Base-by-base conservation (phyloP, 2,113 vertebrate species). In the Rhegmatorhina hoffmannsi region DNA sequence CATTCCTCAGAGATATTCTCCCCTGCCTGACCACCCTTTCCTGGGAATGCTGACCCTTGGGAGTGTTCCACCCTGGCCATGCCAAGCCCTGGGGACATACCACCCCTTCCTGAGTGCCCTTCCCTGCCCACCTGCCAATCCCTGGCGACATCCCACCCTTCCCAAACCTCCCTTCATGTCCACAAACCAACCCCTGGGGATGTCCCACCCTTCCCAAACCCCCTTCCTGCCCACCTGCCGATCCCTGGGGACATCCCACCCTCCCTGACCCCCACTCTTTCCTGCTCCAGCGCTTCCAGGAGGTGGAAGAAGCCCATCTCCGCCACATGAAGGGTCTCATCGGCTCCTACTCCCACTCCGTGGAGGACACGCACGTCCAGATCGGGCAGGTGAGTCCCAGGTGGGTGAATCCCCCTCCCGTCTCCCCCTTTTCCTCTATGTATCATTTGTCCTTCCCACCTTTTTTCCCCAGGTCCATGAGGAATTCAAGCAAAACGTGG, bases 401-500 rank as follows among this genome's bases (percentile, higher is more conserved):
- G 7, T 7, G n/a, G 7, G 18, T 4, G 3, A 12, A 2, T 6
- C 40, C 46, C 31, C 16, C 17, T 29, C 55, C 28, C 0, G 13
- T 31, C 33, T n/a, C 25, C 5, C 8, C 0, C 9, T 5, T 9
- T 5, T 21, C 34, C 29, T 10, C 33, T 3, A 11, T 17, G 13
- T 5, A 17, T 34, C 53, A 9, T 5, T 3, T 4, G 28, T 17
- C 2, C 4, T 13, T 38, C 17, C 9, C 13, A 1, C 2, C 2
- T 25, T 29, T 28, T 29, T n/a, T 17, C 4, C 2, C 6, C 89
- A 99, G 99, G 99, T 99, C 3, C 99, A 99, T 0, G 99, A 99
- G 93, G 99, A 99, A 29, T 99, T 99, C 94, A 99, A 99, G 95
- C 99, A 99, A 93, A 99, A 99, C 24, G 98, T 99, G 94, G 99